These are phyloP conservation scores for Trigoniulus corallinus DNA, from an alignment of 1,140 invertebrate genomes.

Conservation along the genomic window DNA sequence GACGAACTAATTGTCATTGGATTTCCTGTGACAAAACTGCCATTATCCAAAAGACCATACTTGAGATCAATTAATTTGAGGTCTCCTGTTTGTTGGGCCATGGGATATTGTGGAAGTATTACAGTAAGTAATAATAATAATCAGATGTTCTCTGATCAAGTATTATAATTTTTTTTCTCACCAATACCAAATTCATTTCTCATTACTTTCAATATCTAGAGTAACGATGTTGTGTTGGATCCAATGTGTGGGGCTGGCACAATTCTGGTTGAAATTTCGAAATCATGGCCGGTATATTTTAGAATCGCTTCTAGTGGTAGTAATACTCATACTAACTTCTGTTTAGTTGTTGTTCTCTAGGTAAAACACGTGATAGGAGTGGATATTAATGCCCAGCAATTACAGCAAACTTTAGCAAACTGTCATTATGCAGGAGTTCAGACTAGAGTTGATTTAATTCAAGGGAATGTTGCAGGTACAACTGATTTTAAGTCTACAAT, in stretches of 20 bases:
- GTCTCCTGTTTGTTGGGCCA: neutral
- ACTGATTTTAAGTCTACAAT: too few relatives aligned
- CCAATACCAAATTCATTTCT: too few relatives aligned
- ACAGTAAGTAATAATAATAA: neutral
- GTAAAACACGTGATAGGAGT: neutral
- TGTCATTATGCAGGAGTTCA: too few relatives aligned
- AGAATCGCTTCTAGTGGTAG: too few relatives aligned
- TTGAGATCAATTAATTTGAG: neutral
- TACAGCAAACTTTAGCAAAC: neutral
- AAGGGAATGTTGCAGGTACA: too few relatives aligned
- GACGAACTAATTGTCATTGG: neutral
- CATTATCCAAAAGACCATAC: neutral
- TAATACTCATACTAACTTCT: neutral
- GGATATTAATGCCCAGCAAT: neutral
- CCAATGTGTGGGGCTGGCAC: neutral
- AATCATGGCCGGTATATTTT: neutral
- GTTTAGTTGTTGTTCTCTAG: neutral
- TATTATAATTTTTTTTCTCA: too few relatives aligned
- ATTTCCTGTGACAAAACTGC: neutral
- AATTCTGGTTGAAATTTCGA: neutral
- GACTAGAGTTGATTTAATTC: too few relatives aligned
- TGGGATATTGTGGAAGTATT: neutral
- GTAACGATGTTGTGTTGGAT: neutral
- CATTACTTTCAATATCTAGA: too few relatives aligned
- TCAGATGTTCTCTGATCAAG: too few relatives aligned